phyloP scores from a whole-genome alignment of 2,113 vertebrate genomes.

The Nibea albiflora region DNA sequence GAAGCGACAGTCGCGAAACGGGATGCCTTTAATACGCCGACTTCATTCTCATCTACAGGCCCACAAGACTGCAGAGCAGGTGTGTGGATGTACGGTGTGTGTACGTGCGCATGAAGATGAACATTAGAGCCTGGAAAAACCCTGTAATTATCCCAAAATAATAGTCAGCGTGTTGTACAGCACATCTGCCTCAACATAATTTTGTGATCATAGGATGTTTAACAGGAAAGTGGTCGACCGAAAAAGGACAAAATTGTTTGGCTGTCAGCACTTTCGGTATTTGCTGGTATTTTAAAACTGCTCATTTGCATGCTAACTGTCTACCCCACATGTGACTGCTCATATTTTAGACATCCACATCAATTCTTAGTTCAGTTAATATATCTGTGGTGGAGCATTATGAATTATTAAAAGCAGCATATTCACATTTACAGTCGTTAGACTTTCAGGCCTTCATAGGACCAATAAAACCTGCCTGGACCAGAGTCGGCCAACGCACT shows the following conservation, averaged over 20 bases:
- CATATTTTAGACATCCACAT: not conserved
- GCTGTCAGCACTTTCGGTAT: not conserved
- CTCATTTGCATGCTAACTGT: not conserved
- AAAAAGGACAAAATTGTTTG: not conserved
- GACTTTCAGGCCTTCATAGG: slow-evolving; percentile 9
- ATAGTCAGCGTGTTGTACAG: not conserved
- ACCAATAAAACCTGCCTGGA: slow-evolving; percentile 1
- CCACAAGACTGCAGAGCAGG: slow-evolving; percentile 90
- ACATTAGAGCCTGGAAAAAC: not conserved
- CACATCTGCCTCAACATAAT: not conserved
- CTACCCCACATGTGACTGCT: not conserved
- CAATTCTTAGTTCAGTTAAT: not conserved
- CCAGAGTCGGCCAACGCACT: not conserved
- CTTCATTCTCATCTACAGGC: slow-evolving; percentile 94
- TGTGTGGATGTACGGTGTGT: slow-evolving; percentile 13
- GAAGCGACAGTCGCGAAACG: slow-evolving; percentile 96
- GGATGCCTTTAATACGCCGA: slow-evolving; percentile 94
- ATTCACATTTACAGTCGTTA: slow-evolving; percentile 1
- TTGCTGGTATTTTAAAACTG: not conserved
- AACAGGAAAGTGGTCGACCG: not conserved
- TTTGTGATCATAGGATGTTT: not conserved
- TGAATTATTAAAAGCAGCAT: not conserved
- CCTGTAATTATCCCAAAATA: not conserved
- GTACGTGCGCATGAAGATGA: not conserved
- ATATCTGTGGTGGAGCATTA: not conserved